Percentiles rank a stretch among this genome's conserved stretches.
Conservation (phyloP, 2,888 invertebrate species). For the Theretra japonica region DNA sequence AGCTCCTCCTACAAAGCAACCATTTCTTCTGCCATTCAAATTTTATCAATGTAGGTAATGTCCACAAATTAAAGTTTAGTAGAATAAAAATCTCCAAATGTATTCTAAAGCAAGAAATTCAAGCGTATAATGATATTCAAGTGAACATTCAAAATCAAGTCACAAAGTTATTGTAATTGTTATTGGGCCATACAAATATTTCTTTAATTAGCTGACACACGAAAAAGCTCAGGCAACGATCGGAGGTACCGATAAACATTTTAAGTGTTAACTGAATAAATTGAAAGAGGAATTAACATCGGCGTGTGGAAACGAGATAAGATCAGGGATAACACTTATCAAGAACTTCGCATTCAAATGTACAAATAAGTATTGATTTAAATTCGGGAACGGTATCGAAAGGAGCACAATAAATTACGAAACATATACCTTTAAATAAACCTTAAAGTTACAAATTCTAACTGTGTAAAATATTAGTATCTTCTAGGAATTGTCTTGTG, state of each 20-base stretch:
- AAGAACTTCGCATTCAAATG: background rate
- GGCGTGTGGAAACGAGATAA: constrained; percentile 17
- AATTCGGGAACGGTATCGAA: background rate
- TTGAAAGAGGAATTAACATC: constrained; percentile 13
- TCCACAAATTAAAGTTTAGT: background rate
- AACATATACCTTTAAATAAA: background rate
- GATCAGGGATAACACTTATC: background rate
- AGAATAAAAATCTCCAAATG: background rate
- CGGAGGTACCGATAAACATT: constrained; percentile 5
- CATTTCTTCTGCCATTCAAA: background rate
- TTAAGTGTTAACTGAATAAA: constrained; percentile 24
- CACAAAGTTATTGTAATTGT: constrained; percentile 8
- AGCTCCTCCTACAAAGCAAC: no score
- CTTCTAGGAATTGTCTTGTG: no score
- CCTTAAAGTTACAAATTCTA: background rate
- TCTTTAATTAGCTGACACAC: constrained; percentile 11
- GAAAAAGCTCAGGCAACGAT: constrained; percentile 13
- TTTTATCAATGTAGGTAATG: background rate
- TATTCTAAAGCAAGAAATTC: background rate
- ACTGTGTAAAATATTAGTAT: no score
- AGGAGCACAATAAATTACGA: background rate
- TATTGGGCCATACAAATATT: constrained; percentile 4
- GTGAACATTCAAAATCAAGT: background rate
- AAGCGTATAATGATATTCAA: background rate
- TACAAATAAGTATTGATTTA: background rate